phyloP scores from a whole-genome alignment of 2,113 vertebrate genomes.

The Campylorhamphus procurvoides region DNA sequence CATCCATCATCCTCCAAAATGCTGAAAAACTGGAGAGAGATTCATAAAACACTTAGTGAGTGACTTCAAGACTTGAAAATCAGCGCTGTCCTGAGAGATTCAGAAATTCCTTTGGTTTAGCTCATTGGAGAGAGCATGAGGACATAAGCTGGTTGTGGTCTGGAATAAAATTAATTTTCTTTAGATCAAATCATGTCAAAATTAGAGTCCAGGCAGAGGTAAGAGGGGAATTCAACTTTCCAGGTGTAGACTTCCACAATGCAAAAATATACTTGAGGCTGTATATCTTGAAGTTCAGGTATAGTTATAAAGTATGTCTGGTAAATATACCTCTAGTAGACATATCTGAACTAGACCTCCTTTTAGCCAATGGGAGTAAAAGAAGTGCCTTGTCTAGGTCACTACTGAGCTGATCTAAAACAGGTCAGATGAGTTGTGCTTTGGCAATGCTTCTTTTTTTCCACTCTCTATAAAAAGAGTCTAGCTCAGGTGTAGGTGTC shows the following conservation, averaged over 20 bases:
- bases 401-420: background rate
- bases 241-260: background rate
- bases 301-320: background rate
- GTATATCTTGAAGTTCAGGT: background rate
- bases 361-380: background rate
- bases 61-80: background rate
- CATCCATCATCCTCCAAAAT: background rate
- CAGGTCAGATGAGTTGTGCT: background rate
- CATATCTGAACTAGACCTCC: background rate
- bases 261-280: background rate
- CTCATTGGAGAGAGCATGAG: background rate
- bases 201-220: background rate
- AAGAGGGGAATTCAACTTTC: background rate
- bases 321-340: background rate
- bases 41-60: background rate
- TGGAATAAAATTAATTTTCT: background rate
- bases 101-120: background rate
- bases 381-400: background rate
- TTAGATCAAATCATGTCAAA: background rate
- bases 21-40: background rate
- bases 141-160: background rate
- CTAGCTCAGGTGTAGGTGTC: background rate
- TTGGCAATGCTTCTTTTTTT: background rate
- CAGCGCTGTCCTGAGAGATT: background rate
- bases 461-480: background rate